Evolutionary conservation across 1,140 invertebrate genomes (phyloP), one percentile per base, ranked within the genome.

Genomic region (Leguminivora glycinivorella): DNA sequence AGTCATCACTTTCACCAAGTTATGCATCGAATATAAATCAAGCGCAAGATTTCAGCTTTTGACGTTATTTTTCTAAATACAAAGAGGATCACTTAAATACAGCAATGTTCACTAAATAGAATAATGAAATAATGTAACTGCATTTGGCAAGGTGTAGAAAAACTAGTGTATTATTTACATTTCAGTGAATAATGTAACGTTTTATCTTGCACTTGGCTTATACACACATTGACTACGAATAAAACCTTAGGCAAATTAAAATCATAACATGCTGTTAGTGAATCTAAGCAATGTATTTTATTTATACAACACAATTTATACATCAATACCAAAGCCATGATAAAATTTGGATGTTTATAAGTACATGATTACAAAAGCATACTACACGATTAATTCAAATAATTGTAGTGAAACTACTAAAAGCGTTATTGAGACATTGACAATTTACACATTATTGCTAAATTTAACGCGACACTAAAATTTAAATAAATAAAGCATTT

Each of bases 1-100:
- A 89, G 87, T 87, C 82, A 81, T 79, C 83, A 82, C 87, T 88
- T 70, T 82, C 88, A 90, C 87, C 85, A 88, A 84, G 81, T 56
- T 82, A 83, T 80, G 79, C 80, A 79, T 71, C 70, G 60, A 70
- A 68, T 76, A 78, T 78, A 84, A 84, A 81, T 69, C 84, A 87
- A 87, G 79, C 70, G 78, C 83, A 85, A 87, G 76, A 73, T 38
- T 40, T 60, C 5, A 17, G n/a, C 4, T 22, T 56, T 74, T 26
- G 22, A 58, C 67, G 34, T 60, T 34, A 69, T 31, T 19, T 29
- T 25, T 17, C 25, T 25, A n/a, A n/a, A 52, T 34, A 10, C 56
- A 73, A 58, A 19, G 19, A 52, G 17, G 43, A 19, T 52, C 19
- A 4, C n/a, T n/a, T 0, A 52, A 19, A 52, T 19, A 9, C 4